These are phyloP conservation scores for Lepas anatifera DNA, from an alignment of 2,888 invertebrate species.

Conservation along the genomic window DNA sequence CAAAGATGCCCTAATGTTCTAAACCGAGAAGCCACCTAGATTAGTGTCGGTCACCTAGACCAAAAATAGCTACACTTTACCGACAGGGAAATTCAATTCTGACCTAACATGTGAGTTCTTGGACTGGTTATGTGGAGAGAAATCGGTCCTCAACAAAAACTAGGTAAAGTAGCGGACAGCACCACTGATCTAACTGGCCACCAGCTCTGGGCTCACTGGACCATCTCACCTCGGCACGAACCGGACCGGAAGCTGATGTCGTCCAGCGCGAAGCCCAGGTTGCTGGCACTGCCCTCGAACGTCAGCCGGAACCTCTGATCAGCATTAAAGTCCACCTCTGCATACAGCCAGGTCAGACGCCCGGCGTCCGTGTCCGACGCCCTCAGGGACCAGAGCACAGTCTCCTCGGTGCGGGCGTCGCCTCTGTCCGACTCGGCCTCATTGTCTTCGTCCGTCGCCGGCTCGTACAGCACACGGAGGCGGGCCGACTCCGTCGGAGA, in stretches of 20 bases:
- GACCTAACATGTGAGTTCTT: no score
- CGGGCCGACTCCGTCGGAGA: constrained; percentile 19
- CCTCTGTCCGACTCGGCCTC: neutral
- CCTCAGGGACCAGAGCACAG: constrained; percentile 41
- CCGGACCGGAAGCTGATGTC: constrained; percentile 33
- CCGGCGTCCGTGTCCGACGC: constrained; percentile 42
- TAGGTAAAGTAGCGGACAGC: no score
- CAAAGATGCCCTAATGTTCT: no score
- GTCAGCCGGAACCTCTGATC: constrained; percentile 39
- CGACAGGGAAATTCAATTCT: no score
- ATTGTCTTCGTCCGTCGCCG: constrained; percentile 4
- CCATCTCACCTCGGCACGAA: neutral
- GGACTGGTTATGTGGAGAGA: no score
- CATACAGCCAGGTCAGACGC: constrained; percentile 43
- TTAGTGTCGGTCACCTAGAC: no score
- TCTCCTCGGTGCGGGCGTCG: constrained; percentile 15
- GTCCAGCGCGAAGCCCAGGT: constrained; percentile 46
- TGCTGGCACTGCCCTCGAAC: constrained; percentile 44
- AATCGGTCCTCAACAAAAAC: no score
- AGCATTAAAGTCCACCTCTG: constrained; percentile 41
- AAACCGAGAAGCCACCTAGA: no score
- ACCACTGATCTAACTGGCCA: no score
- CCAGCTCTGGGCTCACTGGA: no score
- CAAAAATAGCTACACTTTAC: no score
- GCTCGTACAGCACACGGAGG: constrained; percentile 18